A percentile compares a stretch with the other conserved stretches of the same genome.
phyloP scores from a whole-genome alignment of 2,113 vertebrate species.

The Ancistrus triradiatus region DNA sequence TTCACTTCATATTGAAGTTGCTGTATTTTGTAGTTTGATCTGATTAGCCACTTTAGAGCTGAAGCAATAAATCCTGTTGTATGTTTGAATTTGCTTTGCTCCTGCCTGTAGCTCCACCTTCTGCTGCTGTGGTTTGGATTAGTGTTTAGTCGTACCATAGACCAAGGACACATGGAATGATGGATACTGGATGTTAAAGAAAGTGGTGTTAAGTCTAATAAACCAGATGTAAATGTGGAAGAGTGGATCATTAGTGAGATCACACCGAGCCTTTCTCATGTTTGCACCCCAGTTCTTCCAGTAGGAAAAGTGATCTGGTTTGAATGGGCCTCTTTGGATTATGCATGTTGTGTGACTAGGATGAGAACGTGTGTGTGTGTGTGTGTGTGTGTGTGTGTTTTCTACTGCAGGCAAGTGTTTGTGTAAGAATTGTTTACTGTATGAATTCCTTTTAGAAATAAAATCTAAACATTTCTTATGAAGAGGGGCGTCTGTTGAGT shows the following conservation, averaged over 20 bases:
- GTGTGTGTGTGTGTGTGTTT: slow-evolving; percentile 34
- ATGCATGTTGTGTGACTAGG: slow-evolving; percentile 37
- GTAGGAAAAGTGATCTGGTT: not conserved
- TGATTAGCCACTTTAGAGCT: slow-evolving; percentile 31
- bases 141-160: slow-evolving; percentile 19
- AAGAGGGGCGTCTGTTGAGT: too few relatives aligned
- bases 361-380: slow-evolving; percentile 30
- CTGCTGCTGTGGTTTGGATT: slow-evolving; percentile 32
- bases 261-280: slow-evolving; percentile 16
- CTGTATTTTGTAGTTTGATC: slow-evolving; percentile 30
- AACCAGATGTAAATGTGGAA: not conserved
- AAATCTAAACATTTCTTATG: slow-evolving; percentile 43
- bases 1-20: slow-evolving; percentile 57
- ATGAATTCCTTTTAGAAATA: slow-evolving; percentile 47
- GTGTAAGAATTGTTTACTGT: slow-evolving; percentile 27
- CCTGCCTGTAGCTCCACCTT: slow-evolving; percentile 1
- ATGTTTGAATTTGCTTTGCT: not conserved
- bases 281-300: slow-evolving; percentile 16
- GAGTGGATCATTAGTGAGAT: slow-evolving; percentile 11
- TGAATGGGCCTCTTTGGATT: not conserved
- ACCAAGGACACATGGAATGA: slow-evolving; percentile 18
- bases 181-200: slow-evolving; percentile 32
- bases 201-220: slow-evolving; percentile 35
- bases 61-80: slow-evolving; percentile 23
- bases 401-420: slow-evolving; percentile 39